Conservation (phyloP, 2,888 invertebrate genomes). For the Glyphotaelius pellucidus region DNA sequence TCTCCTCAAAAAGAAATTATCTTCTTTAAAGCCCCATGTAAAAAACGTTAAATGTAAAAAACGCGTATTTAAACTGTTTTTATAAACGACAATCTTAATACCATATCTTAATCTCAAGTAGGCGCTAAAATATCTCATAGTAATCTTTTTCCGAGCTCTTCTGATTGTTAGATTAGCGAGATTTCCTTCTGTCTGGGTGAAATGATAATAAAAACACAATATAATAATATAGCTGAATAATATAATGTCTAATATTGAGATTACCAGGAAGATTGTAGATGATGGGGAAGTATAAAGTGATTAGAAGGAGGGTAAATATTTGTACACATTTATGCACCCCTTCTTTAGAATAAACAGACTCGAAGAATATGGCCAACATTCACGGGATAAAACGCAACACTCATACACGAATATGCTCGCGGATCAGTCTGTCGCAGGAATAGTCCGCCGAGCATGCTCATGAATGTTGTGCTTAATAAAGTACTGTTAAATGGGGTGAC, state of each 20-base stretch:
- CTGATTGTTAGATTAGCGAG: not conserved
- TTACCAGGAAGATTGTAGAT: not conserved
- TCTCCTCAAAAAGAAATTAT: too few relatives aligned
- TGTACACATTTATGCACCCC: not conserved
- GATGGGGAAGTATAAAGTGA: not conserved
- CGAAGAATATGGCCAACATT: not conserved
- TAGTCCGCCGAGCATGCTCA: too few relatives aligned
- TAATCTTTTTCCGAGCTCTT: not conserved
- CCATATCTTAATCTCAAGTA: not conserved
- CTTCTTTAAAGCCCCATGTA: too few relatives aligned
- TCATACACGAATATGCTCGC: too few relatives aligned
- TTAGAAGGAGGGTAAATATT: not conserved
- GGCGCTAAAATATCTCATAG: not conserved
- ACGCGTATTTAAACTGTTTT: not conserved
- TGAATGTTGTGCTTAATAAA: too few relatives aligned
- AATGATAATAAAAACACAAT: not conserved
- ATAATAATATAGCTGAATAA: not conserved
- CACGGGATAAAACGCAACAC: not conserved
- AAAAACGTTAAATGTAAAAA: too few relatives aligned
- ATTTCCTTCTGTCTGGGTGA: not conserved
- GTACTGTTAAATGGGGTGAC: too few relatives aligned
- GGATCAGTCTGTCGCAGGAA: too few relatives aligned
- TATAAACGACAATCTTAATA: not conserved
- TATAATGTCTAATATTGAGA: not conserved
- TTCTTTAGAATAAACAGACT: not conserved